Evolutionary conservation across 92 coral and sea anemone species (phyloP).

Genomic region (Phenganax stokvisi): DNA sequence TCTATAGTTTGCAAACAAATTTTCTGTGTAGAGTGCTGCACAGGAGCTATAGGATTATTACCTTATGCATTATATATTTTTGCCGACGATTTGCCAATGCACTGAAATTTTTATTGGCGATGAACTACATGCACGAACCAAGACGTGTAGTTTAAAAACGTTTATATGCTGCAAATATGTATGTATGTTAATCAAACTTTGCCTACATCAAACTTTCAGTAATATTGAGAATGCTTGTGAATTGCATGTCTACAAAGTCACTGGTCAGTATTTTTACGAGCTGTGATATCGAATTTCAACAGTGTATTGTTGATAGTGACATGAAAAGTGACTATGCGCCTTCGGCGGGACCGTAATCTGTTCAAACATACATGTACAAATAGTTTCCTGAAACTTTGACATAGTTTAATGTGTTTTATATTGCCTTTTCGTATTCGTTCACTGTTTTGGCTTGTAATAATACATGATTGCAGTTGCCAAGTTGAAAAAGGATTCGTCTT

Average conservation of each 20-base stretch:
- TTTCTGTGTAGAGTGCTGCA: background rate
- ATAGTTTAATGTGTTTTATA: background rate
- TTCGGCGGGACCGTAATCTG: background rate
- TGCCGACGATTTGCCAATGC: too few relatives aligned
- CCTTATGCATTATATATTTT: too few relatives aligned
- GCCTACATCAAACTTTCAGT: background rate
- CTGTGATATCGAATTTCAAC: background rate
- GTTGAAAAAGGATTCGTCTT: background rate
- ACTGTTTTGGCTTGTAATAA: background rate
- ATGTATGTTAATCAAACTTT: too few relatives aligned
- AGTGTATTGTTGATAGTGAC: background rate
- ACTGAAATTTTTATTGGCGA: too few relatives aligned
- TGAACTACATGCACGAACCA: too few relatives aligned
- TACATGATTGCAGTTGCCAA: conserved; percentile 15
- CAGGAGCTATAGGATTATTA: background rate
- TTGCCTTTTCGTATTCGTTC: background rate
- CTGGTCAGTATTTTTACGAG: background rate
- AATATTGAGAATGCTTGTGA: background rate
- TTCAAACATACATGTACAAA: conserved; percentile 3
- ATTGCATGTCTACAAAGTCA: background rate
- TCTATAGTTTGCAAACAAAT: background rate
- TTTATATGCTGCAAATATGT: background rate
- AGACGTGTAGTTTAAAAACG: too few relatives aligned
- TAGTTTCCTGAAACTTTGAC: background rate
- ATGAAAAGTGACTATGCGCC: background rate